phyloP scores from a whole-genome alignment of 2,113 vertebrate species.

The Notarius quadriscutis region DNA sequence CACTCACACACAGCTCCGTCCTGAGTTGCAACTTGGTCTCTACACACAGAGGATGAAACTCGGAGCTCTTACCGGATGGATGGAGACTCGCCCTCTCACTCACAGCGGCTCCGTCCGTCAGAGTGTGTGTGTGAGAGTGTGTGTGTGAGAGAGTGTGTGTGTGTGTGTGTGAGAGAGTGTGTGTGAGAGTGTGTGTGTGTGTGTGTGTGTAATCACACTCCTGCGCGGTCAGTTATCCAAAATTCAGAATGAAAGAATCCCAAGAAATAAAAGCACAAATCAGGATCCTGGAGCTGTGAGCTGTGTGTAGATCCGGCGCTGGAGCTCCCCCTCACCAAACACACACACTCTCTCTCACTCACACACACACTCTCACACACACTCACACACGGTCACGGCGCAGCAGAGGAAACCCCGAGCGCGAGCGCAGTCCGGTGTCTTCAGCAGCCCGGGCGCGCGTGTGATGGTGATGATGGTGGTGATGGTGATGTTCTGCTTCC shows the following conservation, averaged over 20 bases:
- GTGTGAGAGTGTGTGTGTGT: background rate
- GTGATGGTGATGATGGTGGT: background rate
- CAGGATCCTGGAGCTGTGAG: background rate
- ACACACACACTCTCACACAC: background rate
- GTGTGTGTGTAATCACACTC: background rate
- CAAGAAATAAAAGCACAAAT: background rate
- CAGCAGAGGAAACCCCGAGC: slow-evolving; percentile 43
- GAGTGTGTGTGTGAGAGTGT: background rate
- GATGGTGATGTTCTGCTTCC: background rate
- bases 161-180: background rate
- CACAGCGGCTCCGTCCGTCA: background rate
- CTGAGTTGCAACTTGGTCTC: background rate
- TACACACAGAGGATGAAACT: background rate
- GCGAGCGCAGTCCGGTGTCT: slow-evolving; percentile 13
- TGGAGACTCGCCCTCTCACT: background rate
- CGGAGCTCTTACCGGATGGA: slow-evolving; percentile 1
- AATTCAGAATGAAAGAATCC: background rate
- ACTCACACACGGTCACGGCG: background rate
- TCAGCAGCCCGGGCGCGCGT: slow-evolving; percentile 23
- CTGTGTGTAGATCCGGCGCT: slow-evolving; percentile 7
- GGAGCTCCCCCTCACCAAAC: background rate
- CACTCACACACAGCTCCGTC: background rate
- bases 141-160: background rate
- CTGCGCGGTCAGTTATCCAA: slow-evolving; percentile 27
- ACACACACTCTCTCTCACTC: background rate